Conservation (phyloP, 2,797 vertebrate genomes). For the Cichlasoma orientale region DNA sequence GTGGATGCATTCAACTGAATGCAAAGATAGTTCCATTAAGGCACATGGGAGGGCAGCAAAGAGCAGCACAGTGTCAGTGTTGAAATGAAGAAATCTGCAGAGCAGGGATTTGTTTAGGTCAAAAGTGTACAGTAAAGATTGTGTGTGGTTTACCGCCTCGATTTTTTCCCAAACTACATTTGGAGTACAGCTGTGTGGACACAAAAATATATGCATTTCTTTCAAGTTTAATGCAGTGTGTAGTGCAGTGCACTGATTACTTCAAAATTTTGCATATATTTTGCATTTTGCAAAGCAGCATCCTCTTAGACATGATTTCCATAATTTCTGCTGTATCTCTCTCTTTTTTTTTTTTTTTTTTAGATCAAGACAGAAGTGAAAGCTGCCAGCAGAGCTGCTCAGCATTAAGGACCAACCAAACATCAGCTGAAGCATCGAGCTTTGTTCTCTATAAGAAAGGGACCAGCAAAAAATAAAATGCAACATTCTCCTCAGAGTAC, state of each 20-base stretch:
- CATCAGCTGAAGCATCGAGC: not conserved
- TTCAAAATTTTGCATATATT: not conserved
- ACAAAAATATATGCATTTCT: not conserved
- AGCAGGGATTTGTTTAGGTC: not conserved
- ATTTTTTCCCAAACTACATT: not conserved
- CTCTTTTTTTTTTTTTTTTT: conserved; percentile 9
- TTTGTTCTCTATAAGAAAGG: conserved; percentile 6
- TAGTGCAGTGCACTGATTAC: conserved; percentile 11
- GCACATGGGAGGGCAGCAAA: conserved; percentile 71
- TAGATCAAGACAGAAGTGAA: conserved; percentile 60
- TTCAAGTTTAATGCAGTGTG: not conserved
- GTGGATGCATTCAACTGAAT: conserved; percentile 31
- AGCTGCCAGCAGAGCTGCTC: conserved; percentile 34
- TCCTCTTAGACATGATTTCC: conserved; percentile 25
- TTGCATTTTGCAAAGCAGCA: not conserved
- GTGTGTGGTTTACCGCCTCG: not conserved
- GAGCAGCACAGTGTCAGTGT: conserved; percentile 39
- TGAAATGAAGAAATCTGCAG: conserved; percentile 9
- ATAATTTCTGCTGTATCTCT: conserved; percentile 19
- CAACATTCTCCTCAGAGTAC: not conserved
- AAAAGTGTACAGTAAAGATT: not conserved
- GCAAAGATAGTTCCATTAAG: conserved; percentile 53
- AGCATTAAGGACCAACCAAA: conserved; percentile 13
- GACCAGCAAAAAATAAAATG: conserved; percentile 20
- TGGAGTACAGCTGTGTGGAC: not conserved